phyloP scores from a whole-genome alignment of 2,888 invertebrate species.

The Crossocerus cetratus region DNA sequence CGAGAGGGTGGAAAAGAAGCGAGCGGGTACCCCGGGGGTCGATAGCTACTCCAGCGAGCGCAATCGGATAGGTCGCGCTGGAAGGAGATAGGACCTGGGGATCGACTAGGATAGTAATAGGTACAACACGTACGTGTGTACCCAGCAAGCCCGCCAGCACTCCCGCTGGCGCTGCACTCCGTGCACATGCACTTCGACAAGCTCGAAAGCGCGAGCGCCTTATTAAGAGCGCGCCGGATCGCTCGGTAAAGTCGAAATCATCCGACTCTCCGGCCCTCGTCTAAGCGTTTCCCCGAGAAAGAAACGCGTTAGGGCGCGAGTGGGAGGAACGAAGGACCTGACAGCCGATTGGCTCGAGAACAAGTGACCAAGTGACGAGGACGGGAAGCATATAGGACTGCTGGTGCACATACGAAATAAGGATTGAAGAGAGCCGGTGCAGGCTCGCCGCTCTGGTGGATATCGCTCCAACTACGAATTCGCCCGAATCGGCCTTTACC shows the following conservation, averaged over 20 bases:
- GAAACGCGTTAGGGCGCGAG: not conserved
- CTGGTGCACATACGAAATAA: conserved; percentile 18
- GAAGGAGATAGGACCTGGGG: conserved; percentile 38
- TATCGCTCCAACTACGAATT: conserved; percentile 68
- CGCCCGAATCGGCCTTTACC: conserved; percentile 58
- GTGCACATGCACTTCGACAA: conserved; percentile 18
- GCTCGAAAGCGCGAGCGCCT: not conserved
- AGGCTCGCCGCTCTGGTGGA: conserved; percentile 70
- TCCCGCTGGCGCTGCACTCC: conserved; percentile 31
- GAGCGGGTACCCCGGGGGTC: conserved; percentile 52
- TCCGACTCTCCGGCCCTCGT: too few species aligned
- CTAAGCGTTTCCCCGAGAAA: too few species aligned
- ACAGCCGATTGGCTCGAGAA: not conserved
- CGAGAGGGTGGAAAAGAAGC: conserved; percentile 30
- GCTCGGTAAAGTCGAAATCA: conserved; percentile 26
- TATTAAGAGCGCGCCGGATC: too few species aligned
- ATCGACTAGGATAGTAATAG: conserved; percentile 31
- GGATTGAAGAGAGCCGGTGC: conserved; percentile 33
- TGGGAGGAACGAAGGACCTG: not conserved
- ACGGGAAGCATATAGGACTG: conserved; percentile 6
- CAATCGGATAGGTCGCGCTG: conserved; percentile 63
- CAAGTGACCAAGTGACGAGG: not conserved
- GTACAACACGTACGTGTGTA: conserved; percentile 19
- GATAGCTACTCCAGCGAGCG: conserved; percentile 62
- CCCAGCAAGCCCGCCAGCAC: conserved; percentile 35